Conservation (phyloP, 37 sponge, comb jelly and placozoan genomes). For the Theonella swinhoei region DNA sequence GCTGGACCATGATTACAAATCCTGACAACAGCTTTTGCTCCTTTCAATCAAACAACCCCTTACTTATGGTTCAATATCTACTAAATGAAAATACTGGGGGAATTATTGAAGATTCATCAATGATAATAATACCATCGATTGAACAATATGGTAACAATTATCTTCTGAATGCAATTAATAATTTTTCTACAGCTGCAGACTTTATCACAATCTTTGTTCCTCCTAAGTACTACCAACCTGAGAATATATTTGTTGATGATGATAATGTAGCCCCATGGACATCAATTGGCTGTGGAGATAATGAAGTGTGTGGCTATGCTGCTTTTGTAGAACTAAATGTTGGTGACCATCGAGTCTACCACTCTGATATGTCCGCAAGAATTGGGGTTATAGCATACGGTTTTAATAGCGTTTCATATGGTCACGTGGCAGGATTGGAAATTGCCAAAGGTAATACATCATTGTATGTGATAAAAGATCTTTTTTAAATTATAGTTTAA, state of each 20-base stretch:
- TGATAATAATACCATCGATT: conserved; percentile 66
- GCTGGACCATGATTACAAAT: neutral
- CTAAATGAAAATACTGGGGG: conserved; percentile 5
- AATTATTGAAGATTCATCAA: conserved; percentile 49
- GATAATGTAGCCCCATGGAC: neutral
- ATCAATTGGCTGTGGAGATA: conserved; percentile 8
- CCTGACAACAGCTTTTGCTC: conserved; percentile 4
- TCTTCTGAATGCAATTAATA: conserved; percentile 20
- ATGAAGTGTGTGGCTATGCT: conserved; percentile 27
- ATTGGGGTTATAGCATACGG: conserved; percentile 55
- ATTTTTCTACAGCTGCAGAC: conserved; percentile 4
- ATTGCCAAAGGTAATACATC: too few species aligned
- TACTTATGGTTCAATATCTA: conserved; percentile 40
- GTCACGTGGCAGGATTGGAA: too few species aligned
- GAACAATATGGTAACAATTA: conserved; percentile 70
- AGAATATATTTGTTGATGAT: conserved; percentile 27
- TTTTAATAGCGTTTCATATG: too few species aligned
- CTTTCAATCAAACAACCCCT: conserved; percentile 42
- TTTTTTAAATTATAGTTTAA: too few species aligned
- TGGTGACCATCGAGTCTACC: conserved; percentile 38
- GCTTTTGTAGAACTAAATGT: neutral
- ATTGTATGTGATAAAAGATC: too few species aligned
- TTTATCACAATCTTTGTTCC: conserved; percentile 36
- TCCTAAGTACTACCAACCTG: conserved; percentile 20
- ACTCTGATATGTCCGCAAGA: too few species aligned